Percentiles rank a stretch among this genome's conserved stretches.
phyloP scores from a whole-genome alignment of 2,113 vertebrate genomes.

The Brachypteracias leptosomus region DNA sequence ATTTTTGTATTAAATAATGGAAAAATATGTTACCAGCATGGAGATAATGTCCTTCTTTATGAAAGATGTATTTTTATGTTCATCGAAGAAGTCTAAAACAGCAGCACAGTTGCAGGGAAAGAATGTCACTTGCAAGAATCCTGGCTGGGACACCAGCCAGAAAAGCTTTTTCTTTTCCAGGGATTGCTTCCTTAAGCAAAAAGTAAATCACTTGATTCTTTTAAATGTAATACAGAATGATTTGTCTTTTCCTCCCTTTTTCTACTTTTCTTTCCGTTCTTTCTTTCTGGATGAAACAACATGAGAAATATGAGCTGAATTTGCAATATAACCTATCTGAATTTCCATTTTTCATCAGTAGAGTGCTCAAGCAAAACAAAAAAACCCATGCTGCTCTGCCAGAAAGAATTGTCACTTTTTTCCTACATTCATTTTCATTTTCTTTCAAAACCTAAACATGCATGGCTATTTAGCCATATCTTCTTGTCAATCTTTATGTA shows the following conservation, averaged over 20 bases:
- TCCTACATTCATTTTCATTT: not conserved
- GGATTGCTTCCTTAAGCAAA: not conserved
- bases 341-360: not conserved
- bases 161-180: not conserved
- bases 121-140: not conserved
- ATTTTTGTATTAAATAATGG: not conserved
- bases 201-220: not conserved
- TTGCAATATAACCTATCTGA: not conserved
- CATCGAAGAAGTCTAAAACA: not conserved
- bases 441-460: not conserved
- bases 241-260: not conserved
- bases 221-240: not conserved
- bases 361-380: not conserved
- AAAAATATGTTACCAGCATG: not conserved
- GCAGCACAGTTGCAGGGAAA: not conserved
- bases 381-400: not conserved
- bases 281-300: not conserved
- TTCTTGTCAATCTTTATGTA: not conserved
- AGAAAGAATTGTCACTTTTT: not conserved
- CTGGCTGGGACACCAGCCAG: not conserved
- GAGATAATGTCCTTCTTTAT: not conserved
- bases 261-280: not conserved
- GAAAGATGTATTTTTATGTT: not conserved
- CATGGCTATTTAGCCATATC: not conserved
- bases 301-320: not conserved